Percentiles rank a stretch among this genome's conserved stretches.
These are phyloP conservation scores for Bostrychus sinensis DNA, from an alignment of 2,113 vertebrate species.

Conservation along the genomic window DNA sequence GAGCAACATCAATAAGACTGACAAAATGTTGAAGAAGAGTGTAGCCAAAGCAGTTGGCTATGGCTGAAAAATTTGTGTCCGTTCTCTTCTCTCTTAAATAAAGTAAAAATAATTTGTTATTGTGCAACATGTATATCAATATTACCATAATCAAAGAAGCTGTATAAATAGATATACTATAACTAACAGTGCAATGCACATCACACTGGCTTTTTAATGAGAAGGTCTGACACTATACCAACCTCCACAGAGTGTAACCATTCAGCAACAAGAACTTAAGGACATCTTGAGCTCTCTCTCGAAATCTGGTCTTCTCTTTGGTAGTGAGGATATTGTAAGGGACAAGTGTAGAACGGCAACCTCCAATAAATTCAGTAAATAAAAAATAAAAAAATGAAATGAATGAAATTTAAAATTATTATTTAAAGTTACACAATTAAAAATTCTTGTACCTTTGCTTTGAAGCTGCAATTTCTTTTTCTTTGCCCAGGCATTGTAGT, in stretches of 20 bases:
- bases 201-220: background rate
- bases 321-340: conserved; percentile 89
- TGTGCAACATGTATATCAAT: background rate
- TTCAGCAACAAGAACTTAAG: conserved; percentile 94
- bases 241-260: conserved; percentile 92
- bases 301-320: conserved; percentile 90
- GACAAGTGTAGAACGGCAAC: conserved; percentile 85
- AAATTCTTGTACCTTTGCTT: conserved; percentile 84
- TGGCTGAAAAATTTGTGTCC: conserved; percentile 87
- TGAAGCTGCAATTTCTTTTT: conserved; percentile 91
- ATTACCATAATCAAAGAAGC: background rate
- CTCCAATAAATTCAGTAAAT: conserved; percentile 68
- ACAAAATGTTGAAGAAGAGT: conserved; percentile 90
- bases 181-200: background rate
- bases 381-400: background rate
- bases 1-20: conserved; percentile 87
- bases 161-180: background rate
- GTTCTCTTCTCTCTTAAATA: conserved; percentile 84
- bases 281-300: conserved; percentile 91
- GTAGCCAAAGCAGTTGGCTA: conserved; percentile 88
- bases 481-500: conserved; percentile 93
- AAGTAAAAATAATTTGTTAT: conserved; percentile 20
- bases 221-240: conserved; percentile 32
- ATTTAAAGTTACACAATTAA: background rate
- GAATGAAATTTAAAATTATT: background rate